Evolutionary conservation across 2,113 vertebrate genomes (phyloP), one percentile per base, ranked within the genome.

Genomic region (Apodemus sylvaticus): DNA sequence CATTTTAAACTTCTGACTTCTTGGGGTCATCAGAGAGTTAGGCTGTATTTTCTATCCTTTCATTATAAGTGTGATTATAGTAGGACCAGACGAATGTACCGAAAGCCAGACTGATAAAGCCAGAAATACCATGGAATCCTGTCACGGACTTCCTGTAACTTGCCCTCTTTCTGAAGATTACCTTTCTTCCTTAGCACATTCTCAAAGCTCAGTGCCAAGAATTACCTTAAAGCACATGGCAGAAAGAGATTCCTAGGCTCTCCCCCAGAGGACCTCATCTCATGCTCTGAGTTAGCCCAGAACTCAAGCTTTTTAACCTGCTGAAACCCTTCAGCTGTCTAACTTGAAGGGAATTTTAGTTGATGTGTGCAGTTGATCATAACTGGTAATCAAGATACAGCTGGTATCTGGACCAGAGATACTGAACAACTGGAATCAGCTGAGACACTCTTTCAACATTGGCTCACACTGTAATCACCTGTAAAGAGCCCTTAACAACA

Each of bases 131-230:
- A 31, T n/a, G 22, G 68, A 70, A 64, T 1, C 3, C 74, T 68
- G 3, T 42, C 58, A 48, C 53, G 13, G 85, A 91, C 71, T 89
- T 92, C 79, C 42, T 53, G 51, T 79, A 31, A 91, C 39, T 31
- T 85, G 29, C 34, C 45, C 5, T n/a, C 31, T 73, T 83, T 68
- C 60, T 36, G 89, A 96, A 95, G 82, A 78, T 42, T 14, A 90
- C 58, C 51, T 87, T 90, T 42, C 51, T 95, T 85, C 58, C 45
- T 83, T 39, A 91, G 60, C 48, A 86, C 66, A 55, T 83, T 95
- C 42, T 94, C 82, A 78, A 78, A 85, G 26, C 5, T 39, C 29
- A 39, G 31, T 83, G 45, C 31, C 31, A 89, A 70, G 74, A 87
- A 76, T 64, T 17, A 79, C 20, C 34, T 53, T 70, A 48, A 4